phyloP scores from a whole-genome alignment of 1,140 invertebrate species.

The Vollenhovia emeryi region DNA sequence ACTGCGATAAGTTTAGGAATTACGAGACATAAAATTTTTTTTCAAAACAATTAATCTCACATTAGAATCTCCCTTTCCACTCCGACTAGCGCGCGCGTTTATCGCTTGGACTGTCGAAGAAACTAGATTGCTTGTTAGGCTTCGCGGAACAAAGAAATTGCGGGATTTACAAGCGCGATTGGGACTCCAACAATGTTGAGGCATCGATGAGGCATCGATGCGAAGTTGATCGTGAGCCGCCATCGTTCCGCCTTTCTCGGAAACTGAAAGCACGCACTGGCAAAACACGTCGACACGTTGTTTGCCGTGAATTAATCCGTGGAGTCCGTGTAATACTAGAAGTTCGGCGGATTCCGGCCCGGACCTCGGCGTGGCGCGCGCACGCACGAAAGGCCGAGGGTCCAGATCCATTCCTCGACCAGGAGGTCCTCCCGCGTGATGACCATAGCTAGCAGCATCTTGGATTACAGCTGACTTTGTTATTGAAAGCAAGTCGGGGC shows the following conservation, averaged over 20 bases:
- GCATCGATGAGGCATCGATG: slow-evolving; percentile 19
- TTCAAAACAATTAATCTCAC: neutral
- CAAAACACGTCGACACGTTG: slow-evolving; percentile 54
- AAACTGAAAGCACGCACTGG: slow-evolving; percentile 30
- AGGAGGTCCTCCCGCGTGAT: slow-evolving; percentile 36
- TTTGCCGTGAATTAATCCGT: slow-evolving; percentile 38
- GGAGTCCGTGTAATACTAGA: slow-evolving; percentile 61
- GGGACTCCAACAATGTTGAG: slow-evolving; percentile 20
- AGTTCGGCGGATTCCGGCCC: slow-evolving; percentile 42
- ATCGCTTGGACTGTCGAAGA: neutral
- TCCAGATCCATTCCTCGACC: neutral
- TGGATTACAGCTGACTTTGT: slow-evolving; percentile 60
- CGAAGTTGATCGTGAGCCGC: slow-evolving; percentile 5
- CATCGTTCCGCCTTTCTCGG: slow-evolving; percentile 23
- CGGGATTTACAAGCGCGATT: slow-evolving; percentile 34
- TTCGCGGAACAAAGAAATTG: slow-evolving; percentile 22
- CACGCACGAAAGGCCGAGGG: slow-evolving; percentile 1
- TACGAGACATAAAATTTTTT: neutral
- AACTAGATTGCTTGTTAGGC: neutral
- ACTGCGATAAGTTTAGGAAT: neutral
- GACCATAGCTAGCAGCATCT: slow-evolving; percentile 35
- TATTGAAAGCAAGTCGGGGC: slow-evolving; percentile 31
- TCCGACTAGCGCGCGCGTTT: neutral
- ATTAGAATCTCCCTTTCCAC: neutral
- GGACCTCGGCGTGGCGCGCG: neutral